phyloP scores from a whole-genome alignment of 2,113 vertebrate species.

The Sphaerodactylus townsendi region DNA sequence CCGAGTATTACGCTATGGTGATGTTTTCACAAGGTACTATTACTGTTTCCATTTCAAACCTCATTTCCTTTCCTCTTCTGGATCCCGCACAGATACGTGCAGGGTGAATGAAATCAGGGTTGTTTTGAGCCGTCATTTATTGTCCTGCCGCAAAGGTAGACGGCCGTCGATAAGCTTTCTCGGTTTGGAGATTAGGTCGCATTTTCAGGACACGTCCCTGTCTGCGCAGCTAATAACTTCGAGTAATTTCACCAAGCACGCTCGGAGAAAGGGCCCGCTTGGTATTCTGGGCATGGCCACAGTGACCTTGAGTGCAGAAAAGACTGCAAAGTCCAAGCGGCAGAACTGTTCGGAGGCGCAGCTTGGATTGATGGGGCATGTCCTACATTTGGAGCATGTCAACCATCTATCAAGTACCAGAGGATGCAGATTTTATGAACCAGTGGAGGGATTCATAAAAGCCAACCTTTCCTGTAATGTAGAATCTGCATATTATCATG shows the following conservation, averaged over 20 bases:
- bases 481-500: not conserved
- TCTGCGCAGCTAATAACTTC: not conserved
- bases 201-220: not conserved
- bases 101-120: not conserved
- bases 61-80: conserved; percentile 11
- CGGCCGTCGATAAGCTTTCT: conserved; percentile 23
- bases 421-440: not conserved
- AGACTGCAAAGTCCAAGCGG: not conserved
- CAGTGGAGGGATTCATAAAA: not conserved
- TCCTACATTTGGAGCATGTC: not conserved
- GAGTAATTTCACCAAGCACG: not conserved
- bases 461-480: not conserved
- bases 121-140: not conserved
- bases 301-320: not conserved
- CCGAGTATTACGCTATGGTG: conserved; percentile 32
- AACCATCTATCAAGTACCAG: not conserved
- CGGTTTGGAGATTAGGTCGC: not conserved
- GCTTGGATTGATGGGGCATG: not conserved
- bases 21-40: conserved; percentile 26
- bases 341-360: too few relatives aligned
- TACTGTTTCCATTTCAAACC: not conserved
- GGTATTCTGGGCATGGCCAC: not conserved
- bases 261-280: not conserved
- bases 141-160: not conserved
- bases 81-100: conserved; percentile 26